These are phyloP conservation scores for Rhopilema esculentum DNA, from an alignment of 30 jellyfish, hydroid and myxozoan species.

Conservation along the genomic window DNA sequence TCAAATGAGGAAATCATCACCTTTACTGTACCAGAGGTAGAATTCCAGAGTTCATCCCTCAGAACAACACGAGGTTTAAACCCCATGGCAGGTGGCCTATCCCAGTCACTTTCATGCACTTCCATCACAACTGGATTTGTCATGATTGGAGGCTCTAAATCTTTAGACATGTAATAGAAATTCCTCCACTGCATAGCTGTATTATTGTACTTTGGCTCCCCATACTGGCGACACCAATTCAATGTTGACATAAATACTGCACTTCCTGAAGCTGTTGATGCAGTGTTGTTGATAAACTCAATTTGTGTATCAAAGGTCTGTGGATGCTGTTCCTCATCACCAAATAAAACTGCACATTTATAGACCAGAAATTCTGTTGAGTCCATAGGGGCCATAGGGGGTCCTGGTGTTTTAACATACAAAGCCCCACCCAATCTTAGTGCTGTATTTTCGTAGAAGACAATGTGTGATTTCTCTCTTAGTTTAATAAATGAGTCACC, in stretches of 20 bases:
- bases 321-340: conserved; percentile 35
- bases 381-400: conserved; percentile 74
- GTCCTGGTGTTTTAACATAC: conserved; percentile 71
- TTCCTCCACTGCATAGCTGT: conserved; percentile 57
- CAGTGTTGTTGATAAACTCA: conserved; percentile 56
- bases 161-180: conserved; percentile 10
- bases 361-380: conserved; percentile 72
- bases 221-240: conserved; percentile 74
- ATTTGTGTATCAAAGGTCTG: conserved; percentile 44
- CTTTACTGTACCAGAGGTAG: conserved; percentile 52
- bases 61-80: conserved; percentile 56
- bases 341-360: conserved; percentile 59
- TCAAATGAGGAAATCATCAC: conserved; percentile 17
- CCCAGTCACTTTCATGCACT: conserved; percentile 51
- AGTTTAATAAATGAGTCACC: conserved; percentile 67
- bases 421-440: conserved; percentile 82
- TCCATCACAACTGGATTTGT: conserved; percentile 70
- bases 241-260: conserved; percentile 72
- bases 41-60: conserved; percentile 63
- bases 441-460: conserved; percentile 55
- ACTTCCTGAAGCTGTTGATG: conserved; percentile 70
- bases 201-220: conserved; percentile 60
- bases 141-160: conserved; percentile 42
- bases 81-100: conserved; percentile 43
- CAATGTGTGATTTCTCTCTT: conserved; percentile 23